These are phyloP conservation scores for Poecile atricapillus DNA, from an alignment of 2,113 vertebrate species.

Conservation along the genomic window DNA sequence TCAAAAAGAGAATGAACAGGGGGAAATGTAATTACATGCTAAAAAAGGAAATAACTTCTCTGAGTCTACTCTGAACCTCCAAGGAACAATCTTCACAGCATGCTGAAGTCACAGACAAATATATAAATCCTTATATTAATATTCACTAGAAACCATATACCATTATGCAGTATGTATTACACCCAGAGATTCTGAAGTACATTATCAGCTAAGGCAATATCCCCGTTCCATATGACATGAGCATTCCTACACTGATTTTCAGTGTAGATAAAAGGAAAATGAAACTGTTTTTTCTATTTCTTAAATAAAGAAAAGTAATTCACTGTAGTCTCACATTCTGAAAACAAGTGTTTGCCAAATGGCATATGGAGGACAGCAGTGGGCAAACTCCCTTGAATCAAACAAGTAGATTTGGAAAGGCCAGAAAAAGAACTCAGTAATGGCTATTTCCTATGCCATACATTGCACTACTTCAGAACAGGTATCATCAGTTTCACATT, in stretches of 20 bases:
- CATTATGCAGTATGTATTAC: neutral
- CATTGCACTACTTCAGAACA: neutral
- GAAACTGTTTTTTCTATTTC: neutral
- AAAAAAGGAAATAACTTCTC: neutral
- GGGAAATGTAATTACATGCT: neutral
- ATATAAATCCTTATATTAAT: neutral
- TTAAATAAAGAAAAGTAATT: neutral
- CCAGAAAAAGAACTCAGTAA: neutral
- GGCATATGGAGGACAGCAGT: neutral
- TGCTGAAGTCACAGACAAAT: neutral
- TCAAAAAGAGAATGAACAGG: neutral
- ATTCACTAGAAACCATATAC: neutral
- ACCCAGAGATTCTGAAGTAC: neutral
- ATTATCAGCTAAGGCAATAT: neutral
- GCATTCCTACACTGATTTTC: neutral
- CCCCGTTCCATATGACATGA: neutral
- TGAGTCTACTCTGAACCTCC: neutral
- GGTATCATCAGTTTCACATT: neutral
- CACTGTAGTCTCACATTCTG: neutral
- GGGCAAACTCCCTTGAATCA: neutral
- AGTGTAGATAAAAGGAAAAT: neutral
- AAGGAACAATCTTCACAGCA: neutral
- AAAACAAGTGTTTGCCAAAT: neutral
- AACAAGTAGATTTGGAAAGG: neutral
- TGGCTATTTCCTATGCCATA: fast-evolving